Base-by-base conservation (phyloP, 2,888 invertebrate species). In the Spatulosminthurus flaviceps region DNA sequence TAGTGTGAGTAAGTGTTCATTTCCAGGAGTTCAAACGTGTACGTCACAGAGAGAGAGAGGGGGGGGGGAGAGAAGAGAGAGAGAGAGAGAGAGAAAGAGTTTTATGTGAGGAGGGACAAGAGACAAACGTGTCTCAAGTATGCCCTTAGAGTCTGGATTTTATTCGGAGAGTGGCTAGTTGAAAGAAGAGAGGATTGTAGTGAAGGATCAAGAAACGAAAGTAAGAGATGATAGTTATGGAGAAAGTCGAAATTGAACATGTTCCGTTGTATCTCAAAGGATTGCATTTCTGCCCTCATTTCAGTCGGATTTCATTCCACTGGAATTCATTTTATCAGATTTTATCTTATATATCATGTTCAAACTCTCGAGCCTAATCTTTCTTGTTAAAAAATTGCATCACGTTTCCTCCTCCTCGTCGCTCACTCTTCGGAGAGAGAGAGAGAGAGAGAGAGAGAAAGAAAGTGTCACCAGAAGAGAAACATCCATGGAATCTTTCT, bases 321-420 rank as follows among this genome's bases (percentile, higher is more conserved):
- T 64, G 64, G 64, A 64, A 64, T 64, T 64, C 64, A 64, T 64
- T 24, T 64, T 64, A 64, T 64, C 64, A 64, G 64, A 64, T 64
- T 64, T 64, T 64, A 64, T 64, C 64, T 21, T 26, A 64, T 64
- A n/a, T 64, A 64, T 64, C 64, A 64, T 64, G 64, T 26, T 26
- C 64, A 64, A n/a, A 64, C 64, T 64, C 64, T 22, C 64, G 1
- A 64, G 24, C 26, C 64, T 64, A 64, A 64, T 22, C 24, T 24
- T 64, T 64, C 64, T 16, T 26, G 64, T 64, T 64, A 64, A 22
- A 64, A 64, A 64, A 64, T 64, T 64, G 64, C 64, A 24, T 26
- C 64, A 64, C 64, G 64, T 24, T 64, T 64, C 24, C 21, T 21
- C 21, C 64, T 22, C 64, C n/a, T 4, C 51, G 5, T n/a, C n/a